Evolutionary conservation across 2,113 vertebrate genomes (phyloP), one percentile per base, ranked within the genome.

Genomic region (Pavo muticus): DNA sequence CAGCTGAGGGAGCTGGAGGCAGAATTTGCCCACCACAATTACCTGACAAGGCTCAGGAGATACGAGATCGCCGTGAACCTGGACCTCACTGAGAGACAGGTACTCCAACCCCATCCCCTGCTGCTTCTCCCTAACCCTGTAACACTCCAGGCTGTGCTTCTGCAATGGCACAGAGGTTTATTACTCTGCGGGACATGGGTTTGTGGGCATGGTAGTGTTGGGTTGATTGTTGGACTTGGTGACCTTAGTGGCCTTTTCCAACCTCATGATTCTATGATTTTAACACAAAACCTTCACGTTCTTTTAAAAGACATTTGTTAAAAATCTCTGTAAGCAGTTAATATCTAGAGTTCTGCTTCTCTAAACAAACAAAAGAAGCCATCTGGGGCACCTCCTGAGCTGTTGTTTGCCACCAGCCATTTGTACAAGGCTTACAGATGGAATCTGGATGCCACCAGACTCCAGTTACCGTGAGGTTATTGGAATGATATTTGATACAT

Each of bases 61-160:
- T 99, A 99, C 0, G 99, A 99, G 98, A 99, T 99, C 42, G 99
- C 99, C 0, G 99, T 99, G 74, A 99, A 99, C 96, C 98, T 99
- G 97, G 99, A 99, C 93, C 99, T 99, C 97, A 99, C 99, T 0
- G 99, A 99, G 95, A 98, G 99, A 98, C 99, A 99, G 98, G 99
- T 99, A 96, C 35, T 60, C 27, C 14, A 54, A 18, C 6, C 64
- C 11, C 67, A 75, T 39, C 8, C 68, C n/a, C 42, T 50, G 18
- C 40, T 54, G 4, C 32, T 77, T 52, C 69, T 93, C 57, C 80
- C 80, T 86, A 44, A 71, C 54, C 23, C 77, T 91, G 44, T 79
- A 85, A 87, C 39, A n/a, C 65, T 69, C 5, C 0, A 44, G 67
- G 17, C 21, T 35, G n/a, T 25, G 13, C 37, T 78, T 88, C 74